Evolutionary conservation across 2,888 invertebrate genomes (phyloP).

Genomic region (Leptura quadrifasciata): DNA sequence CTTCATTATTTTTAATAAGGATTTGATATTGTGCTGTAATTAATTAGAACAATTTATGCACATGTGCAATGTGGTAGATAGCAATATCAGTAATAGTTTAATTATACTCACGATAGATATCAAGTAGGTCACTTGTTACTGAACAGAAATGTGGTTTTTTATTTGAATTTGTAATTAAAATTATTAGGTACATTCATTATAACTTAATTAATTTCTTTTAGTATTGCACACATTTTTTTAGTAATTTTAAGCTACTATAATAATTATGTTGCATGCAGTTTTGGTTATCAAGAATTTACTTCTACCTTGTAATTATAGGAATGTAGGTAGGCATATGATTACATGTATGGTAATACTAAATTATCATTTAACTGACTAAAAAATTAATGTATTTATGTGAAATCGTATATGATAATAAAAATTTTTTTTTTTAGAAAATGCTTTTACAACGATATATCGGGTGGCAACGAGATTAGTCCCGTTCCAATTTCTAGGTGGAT

Average conservation of each 20-base stretch:
- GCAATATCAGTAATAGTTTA: background rate
- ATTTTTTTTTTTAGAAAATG: no score
- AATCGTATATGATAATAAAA: no score
- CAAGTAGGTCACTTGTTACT: background rate
- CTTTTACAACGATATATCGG: no score
- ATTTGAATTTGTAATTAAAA: background rate
- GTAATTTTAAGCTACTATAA: background rate
- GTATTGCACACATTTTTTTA: background rate
- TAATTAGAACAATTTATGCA: background rate
- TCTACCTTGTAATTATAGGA: background rate
- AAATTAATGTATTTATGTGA: no score
- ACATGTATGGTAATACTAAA: no score
- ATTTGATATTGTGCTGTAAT: background rate
- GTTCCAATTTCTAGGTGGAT: no score
- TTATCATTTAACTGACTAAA: no score
- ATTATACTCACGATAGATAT: background rate
- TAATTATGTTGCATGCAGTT: background rate
- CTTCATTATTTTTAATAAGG: background rate
- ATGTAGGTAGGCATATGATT: background rate
- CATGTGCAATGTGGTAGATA: background rate
- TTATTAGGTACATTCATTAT: background rate
- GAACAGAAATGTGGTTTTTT: background rate
- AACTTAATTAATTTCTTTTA: background rate
- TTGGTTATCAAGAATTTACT: background rate
- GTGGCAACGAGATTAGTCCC: no score